Evolutionary conservation across 1,140 invertebrate genomes (phyloP).

Genomic region (Drosophila pallidifrons): DNA sequence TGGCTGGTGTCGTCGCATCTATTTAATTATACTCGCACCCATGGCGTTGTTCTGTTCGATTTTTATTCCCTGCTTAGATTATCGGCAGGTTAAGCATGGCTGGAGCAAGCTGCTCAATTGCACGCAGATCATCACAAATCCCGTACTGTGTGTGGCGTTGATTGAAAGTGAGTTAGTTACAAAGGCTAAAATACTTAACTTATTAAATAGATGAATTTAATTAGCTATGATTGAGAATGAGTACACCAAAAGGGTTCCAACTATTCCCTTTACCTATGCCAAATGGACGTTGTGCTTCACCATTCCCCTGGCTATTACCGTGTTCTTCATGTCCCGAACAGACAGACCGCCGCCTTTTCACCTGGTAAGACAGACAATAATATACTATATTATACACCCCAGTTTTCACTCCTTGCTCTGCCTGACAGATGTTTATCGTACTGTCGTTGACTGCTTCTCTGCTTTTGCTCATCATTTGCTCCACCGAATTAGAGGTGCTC

Average conservation of each 20-base stretch:
- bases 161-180: conserved; percentile 27
- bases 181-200: not conserved
- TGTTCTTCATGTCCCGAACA: conserved; percentile 50
- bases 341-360: conserved; percentile 58
- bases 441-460: conserved; percentile 39
- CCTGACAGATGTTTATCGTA: conserved; percentile 41
- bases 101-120: conserved; percentile 71
- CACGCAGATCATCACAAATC: conserved; percentile 52
- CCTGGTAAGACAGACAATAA: conserved; percentile 30
- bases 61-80: conserved; percentile 56
- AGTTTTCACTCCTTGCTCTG: not conserved
- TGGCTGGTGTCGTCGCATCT: conserved; percentile 12
- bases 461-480: conserved; percentile 34
- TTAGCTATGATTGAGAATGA: conserved; percentile 33
- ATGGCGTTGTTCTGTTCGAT: conserved; percentile 10
- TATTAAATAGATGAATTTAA: not conserved
- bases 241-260: conserved; percentile 31
- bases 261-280: conserved; percentile 3
- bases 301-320: conserved; percentile 41
- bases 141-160: conserved; percentile 38
- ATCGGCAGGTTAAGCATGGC: conserved; percentile 51
- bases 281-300: conserved; percentile 45
- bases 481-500: conserved; percentile 54
- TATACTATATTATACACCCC: no score
- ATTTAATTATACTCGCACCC: conserved; percentile 28